A percentile compares a stretch with the other conserved stretches of the same genome.
Evolutionary conservation across 2,888 invertebrate species (phyloP).

Genomic region (Villa cingulata): DNA sequence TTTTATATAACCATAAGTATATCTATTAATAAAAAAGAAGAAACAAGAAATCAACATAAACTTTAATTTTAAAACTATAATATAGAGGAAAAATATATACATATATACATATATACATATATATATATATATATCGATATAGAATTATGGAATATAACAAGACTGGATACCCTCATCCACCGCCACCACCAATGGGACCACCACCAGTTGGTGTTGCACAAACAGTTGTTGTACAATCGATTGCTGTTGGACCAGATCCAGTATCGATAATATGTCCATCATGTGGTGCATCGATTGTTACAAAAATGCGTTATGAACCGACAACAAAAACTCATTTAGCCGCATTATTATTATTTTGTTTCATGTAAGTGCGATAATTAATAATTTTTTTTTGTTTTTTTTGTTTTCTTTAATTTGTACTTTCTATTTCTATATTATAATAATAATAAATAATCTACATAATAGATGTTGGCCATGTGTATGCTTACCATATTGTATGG

Average conservation of each 20-base stretch:
- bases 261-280: constrained; percentile 31
- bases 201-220: not conserved
- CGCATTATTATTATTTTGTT: constrained; percentile 14
- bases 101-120: too few relatives aligned
- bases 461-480: constrained; percentile 41
- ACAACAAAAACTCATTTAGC: constrained; percentile 15
- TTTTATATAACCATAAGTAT: too few relatives aligned
- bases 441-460: constrained; percentile 4
- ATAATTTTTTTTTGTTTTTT: too few relatives aligned
- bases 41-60: too few relatives aligned
- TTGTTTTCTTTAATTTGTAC: too few relatives aligned
- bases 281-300: constrained; percentile 31
- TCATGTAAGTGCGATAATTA: constrained; percentile 16
- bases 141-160: not conserved
- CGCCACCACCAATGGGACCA: not conserved
- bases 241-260: constrained; percentile 26
- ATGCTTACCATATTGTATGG: constrained; percentile 45
- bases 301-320: constrained; percentile 24
- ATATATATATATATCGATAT: too few relatives aligned
- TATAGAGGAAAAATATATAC: too few relatives aligned
- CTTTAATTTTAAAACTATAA: too few relatives aligned
- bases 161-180: not conserved
- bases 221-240: not conserved
- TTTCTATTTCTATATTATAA: not conserved
- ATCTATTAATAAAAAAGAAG: too few relatives aligned